Evolutionary conservation across 2,113 vertebrate genomes (phyloP).

Genomic region (Pteronura brasiliensis): DNA sequence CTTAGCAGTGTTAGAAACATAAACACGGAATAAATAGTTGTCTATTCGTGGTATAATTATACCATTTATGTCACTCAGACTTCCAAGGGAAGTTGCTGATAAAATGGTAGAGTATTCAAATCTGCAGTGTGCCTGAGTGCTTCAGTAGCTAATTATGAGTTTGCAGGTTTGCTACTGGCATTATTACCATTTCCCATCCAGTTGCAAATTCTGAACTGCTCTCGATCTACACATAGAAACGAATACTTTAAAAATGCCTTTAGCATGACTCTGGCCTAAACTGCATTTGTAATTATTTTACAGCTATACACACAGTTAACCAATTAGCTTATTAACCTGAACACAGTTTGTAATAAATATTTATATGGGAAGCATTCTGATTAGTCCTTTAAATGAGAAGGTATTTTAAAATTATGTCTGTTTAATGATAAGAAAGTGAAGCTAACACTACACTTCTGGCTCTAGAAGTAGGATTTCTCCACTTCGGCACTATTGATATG

Average conservation of each 20-base stretch:
- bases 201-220: conserved; percentile 37
- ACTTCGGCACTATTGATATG: neutral
- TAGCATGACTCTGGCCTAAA: conserved; percentile 42
- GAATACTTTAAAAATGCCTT: conserved; percentile 57
- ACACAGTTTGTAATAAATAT: neutral
- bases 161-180: neutral
- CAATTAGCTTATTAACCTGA: conserved; percentile 55
- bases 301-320: conserved; percentile 34
- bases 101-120: neutral
- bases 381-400: neutral
- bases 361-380: neutral
- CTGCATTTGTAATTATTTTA: conserved; percentile 38
- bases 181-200: neutral
- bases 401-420: neutral
- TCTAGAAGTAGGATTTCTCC: neutral
- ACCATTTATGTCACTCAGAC: neutral
- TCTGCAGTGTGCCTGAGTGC: neutral
- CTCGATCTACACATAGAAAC: conserved; percentile 24
- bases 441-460: neutral
- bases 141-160: conserved; percentile 27
- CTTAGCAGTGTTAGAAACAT: neutral
- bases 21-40: conserved; percentile 43
- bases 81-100: conserved; percentile 24
- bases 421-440: neutral
- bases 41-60: neutral